Percentiles rank a stretch among this genome's conserved stretches.
These are phyloP conservation scores for Ceyx margarethae DNA, from an alignment of 2,113 vertebrate species.

Conservation along the genomic window DNA sequence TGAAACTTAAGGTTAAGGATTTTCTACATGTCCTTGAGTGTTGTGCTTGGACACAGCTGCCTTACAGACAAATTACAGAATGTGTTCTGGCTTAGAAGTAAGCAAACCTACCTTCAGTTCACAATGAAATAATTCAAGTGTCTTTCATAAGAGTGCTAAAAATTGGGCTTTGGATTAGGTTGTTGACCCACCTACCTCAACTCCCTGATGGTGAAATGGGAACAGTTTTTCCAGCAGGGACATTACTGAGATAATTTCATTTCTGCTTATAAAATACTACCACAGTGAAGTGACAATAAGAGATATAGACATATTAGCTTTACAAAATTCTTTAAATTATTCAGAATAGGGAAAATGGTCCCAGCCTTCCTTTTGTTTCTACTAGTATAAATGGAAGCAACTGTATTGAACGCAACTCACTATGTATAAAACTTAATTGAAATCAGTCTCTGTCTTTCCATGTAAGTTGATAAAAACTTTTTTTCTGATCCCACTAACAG, in stretches of 20 bases:
- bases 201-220: constrained; percentile 21
- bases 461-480: neutral
- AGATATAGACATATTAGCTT: neutral
- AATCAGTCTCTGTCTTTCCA: neutral
- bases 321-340: constrained; percentile 30
- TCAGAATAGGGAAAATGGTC: neutral
- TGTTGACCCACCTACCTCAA: constrained; percentile 24
- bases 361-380: neutral
- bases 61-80: neutral
- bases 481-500: neutral
- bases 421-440: neutral
- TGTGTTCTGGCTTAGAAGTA: neutral
- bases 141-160: constrained; percentile 2
- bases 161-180: neutral
- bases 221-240: constrained; percentile 5
- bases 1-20: neutral
- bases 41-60: neutral
- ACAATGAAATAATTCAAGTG: neutral
- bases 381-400: neutral
- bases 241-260: neutral
- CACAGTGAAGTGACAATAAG: neutral
- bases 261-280: constrained; percentile 22
- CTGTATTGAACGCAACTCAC: neutral
- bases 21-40: neutral
- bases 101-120: neutral